Evolutionary conservation across 2,888 invertebrate genomes (phyloP).

Genomic region (Xestoiulus laeticollis): DNA sequence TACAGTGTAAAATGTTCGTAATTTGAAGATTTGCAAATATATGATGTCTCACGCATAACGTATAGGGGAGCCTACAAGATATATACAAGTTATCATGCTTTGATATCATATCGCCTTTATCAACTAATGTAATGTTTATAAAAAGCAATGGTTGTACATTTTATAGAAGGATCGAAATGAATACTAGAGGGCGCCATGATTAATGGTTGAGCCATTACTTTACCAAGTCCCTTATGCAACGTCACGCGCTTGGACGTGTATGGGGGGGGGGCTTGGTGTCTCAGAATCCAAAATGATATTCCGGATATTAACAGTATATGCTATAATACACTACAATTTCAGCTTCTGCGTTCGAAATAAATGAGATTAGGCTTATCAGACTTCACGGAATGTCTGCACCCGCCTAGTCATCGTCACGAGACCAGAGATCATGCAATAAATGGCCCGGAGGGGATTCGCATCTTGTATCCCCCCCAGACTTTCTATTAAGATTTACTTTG

Average conservation of each 20-base stretch:
- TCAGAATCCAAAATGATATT: background rate
- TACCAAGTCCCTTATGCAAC: background rate
- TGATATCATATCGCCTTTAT: background rate
- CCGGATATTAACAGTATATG: too few relatives aligned
- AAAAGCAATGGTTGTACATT: background rate
- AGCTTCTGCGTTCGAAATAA: background rate
- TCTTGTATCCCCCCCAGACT: background rate
- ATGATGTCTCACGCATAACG: background rate
- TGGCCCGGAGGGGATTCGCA: background rate
- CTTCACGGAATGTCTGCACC: background rate
- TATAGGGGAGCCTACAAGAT: too few relatives aligned
- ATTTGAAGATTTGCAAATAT: background rate
- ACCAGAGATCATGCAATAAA: background rate
- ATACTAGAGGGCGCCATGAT: background rate
- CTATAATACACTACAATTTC: background rate
- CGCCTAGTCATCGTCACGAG: conserved; percentile 26
- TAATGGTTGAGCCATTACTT: background rate
- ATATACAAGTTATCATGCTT: too few relatives aligned
- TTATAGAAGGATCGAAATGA: background rate
- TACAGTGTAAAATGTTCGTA: too few relatives aligned
- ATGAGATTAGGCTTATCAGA: background rate
- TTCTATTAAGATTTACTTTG: background rate
- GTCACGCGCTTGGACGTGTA: background rate
- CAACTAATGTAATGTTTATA: background rate
- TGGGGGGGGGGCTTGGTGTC: background rate